Evolutionary conservation across 92 coral and sea anemone species (phyloP).

Genomic region (Bergia sp.): DNA sequence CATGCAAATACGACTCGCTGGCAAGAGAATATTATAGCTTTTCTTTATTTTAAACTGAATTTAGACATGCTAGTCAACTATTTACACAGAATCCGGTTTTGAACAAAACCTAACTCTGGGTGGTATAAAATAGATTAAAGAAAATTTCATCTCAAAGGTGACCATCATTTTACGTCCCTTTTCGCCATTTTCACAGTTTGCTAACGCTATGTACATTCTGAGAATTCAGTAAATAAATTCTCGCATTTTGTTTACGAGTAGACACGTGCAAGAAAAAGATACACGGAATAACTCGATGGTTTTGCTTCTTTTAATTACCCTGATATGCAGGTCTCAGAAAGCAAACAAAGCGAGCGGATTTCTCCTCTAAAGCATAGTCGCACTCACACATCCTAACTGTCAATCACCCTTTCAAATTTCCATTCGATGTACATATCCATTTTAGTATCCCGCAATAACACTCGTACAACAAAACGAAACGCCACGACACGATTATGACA

Average conservation of each 20-base stretch:
- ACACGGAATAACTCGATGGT: constrained; percentile 20
- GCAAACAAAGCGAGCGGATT: constrained; percentile 47
- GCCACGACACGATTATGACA: constrained; percentile 34
- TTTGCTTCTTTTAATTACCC: constrained; percentile 17
- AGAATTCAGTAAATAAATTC: constrained; percentile 32
- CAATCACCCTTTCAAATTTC: constrained; percentile 45
- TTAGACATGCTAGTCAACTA: constrained; percentile 36
- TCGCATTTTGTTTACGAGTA: constrained; percentile 33
- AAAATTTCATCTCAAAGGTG: constrained; percentile 37
- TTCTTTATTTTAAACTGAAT: constrained; percentile 29
- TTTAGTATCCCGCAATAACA: constrained; percentile 39
- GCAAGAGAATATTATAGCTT: constrained; percentile 22
- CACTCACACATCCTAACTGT: constrained; percentile 21
- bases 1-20: constrained; percentile 23
- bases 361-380: constrained; percentile 31
- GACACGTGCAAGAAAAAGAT: constrained; percentile 40
- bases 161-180: constrained; percentile 2
- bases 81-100: constrained; percentile 36
- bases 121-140: constrained; percentile 37
- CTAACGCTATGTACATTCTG: constrained; percentile 34
- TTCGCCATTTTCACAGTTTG: constrained; percentile 36
- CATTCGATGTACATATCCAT: constrained; percentile 24
- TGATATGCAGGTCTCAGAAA: constrained; percentile 30
- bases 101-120: constrained; percentile 42
- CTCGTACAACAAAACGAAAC: constrained; percentile 47